These are phyloP conservation scores for Colinus virginianus DNA, from an alignment of 2,113 vertebrate genomes.

Conservation along the genomic window DNA sequence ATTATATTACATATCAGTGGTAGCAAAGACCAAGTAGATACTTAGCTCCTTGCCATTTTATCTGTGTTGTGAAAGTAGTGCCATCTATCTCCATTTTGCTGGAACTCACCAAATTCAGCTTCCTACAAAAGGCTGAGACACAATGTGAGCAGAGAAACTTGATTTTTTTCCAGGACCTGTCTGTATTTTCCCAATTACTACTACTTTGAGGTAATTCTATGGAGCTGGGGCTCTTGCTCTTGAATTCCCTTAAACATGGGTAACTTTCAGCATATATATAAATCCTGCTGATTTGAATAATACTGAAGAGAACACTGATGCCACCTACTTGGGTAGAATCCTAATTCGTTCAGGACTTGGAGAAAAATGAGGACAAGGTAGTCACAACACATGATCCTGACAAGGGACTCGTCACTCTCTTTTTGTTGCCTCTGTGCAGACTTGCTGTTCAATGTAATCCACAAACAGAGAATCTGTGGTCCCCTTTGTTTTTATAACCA, in stretches of 20 bases:
- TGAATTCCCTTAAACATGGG: neutral
- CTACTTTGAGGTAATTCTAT: neutral
- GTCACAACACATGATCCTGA: neutral
- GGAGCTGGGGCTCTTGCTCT: neutral
- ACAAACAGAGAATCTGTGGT: neutral
- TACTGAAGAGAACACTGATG: neutral
- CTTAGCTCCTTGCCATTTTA: neutral
- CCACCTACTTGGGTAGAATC: neutral
- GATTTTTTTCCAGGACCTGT: neutral
- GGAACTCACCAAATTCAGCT: neutral
- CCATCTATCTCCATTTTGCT: neutral
- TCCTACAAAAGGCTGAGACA: neutral
- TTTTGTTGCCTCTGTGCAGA: neutral
- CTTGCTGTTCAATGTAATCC: neutral
- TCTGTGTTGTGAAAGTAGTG: neutral
- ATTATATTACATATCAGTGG: neutral
- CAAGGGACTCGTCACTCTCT: neutral
- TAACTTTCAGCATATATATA: neutral
- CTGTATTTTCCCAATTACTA: neutral
- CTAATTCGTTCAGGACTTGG: neutral
- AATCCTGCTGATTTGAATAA: neutral
- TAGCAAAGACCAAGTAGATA: neutral
- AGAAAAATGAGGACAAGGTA: neutral
- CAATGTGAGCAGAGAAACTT: neutral
- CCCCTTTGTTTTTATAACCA: neutral